A percentile compares a stretch with the other conserved stretches of the same genome.
These are phyloP conservation scores for Drosophila lutescens DNA, from an alignment of 2,888 invertebrate genomes.

Conservation along the genomic window DNA sequence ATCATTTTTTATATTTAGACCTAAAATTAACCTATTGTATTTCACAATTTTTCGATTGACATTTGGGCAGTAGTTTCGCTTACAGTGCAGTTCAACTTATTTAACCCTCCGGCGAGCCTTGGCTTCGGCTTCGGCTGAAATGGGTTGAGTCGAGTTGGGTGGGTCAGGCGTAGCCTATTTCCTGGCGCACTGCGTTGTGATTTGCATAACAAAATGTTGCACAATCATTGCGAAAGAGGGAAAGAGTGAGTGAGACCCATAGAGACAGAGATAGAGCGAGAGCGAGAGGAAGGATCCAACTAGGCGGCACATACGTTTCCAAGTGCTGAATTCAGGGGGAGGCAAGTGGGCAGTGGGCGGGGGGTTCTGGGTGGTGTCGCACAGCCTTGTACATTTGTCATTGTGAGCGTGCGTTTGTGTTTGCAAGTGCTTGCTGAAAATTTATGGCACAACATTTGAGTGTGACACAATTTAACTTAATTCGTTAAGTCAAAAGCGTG, in stretches of 20 bases:
- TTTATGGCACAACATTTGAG: constrained; percentile 80
- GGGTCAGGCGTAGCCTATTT: constrained; percentile 57
- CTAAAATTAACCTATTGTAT: too few relatives aligned
- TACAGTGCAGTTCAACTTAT: constrained; percentile 67
- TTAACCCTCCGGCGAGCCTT: constrained; percentile 52
- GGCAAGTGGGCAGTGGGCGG: constrained; percentile 2
- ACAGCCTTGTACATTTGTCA: constrained; percentile 47
- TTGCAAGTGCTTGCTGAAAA: constrained; percentile 65
- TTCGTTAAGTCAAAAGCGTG: constrained; percentile 64
- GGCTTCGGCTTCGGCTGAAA: constrained; percentile 5
- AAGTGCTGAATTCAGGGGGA: constrained; percentile 15
- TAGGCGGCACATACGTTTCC: constrained; percentile 60
- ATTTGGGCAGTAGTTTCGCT: neutral
- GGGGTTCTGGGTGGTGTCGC: constrained; percentile 24
- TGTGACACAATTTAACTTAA: constrained; percentile 82
- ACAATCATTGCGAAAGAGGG: constrained; percentile 39
- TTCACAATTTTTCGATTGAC: neutral
- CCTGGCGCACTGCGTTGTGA: constrained; percentile 77
- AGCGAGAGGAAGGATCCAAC: constrained; percentile 42
- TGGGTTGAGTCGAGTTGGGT: constrained; percentile 27
- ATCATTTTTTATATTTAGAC: too few relatives aligned
- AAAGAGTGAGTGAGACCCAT: neutral
- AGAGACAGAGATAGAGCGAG: constrained; percentile 3
- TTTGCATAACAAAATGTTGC: constrained; percentile 79
- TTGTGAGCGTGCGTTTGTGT: constrained; percentile 35